phyloP scores from a whole-genome alignment of 2,797 vertebrate genomes.

The Bufotes viridis region DNA sequence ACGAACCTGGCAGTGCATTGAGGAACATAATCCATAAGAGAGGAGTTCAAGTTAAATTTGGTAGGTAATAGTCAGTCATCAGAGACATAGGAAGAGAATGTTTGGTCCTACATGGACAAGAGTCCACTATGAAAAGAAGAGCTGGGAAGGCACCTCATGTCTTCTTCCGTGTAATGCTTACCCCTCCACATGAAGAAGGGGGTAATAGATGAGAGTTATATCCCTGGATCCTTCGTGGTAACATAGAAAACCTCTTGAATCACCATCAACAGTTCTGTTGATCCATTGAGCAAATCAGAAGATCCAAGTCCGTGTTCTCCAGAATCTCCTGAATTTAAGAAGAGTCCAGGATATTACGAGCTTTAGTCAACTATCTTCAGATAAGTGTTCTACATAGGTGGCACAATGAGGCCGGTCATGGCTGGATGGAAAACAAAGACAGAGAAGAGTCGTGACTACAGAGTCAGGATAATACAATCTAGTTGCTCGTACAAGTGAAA shows the following conservation, averaged over 20 bases:
- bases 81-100: background rate
- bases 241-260: background rate
- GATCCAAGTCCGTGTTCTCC: background rate
- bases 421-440: constrained; percentile 57
- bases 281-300: background rate
- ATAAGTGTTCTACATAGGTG: constrained; percentile 27
- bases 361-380: background rate
- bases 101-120: constrained; percentile 39
- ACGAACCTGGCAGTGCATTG: constrained; percentile 17
- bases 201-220: background rate
- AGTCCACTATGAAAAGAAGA: constrained; percentile 47
- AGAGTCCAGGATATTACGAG: background rate
- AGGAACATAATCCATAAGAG: constrained; percentile 4
- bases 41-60: constrained; percentile 26
- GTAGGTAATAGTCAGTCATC: constrained; percentile 18
- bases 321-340: background rate
- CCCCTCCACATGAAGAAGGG: background rate
- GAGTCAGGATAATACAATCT: no score
- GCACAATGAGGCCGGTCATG: constrained; percentile 58
- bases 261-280: background rate
- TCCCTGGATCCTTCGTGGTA: background rate
- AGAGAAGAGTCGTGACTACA: background rate
- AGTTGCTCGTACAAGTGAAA: no score
- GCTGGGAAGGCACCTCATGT: constrained; percentile 41
- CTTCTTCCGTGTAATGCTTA: constrained; percentile 26